phyloP scores from a whole-genome alignment of 2,888 invertebrate species.

The Melanophora roralis region DNA sequence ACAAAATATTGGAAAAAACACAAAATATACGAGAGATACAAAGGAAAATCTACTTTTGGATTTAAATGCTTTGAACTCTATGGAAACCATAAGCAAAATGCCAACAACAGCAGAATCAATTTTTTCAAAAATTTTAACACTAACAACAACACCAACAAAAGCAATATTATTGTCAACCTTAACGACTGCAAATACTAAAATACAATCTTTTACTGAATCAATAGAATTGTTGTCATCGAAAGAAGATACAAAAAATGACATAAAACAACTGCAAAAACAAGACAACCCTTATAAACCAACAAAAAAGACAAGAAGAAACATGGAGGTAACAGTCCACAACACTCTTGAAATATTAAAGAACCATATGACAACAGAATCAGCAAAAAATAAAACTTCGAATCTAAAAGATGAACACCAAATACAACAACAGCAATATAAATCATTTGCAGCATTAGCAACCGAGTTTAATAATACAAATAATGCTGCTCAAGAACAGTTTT shows the following conservation, averaged over 20 bases:
- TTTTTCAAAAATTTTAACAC: slow-evolving; percentile 17
- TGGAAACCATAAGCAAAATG: slow-evolving; percentile 19
- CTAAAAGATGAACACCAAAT: slow-evolving; percentile 9
- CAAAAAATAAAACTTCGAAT: slow-evolving; percentile 64
- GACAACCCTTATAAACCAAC: slow-evolving; percentile 1
- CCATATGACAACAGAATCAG: slow-evolving; percentile 44
- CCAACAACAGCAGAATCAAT: neutral
- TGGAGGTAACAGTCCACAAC: neutral
- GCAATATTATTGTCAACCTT: slow-evolving; percentile 28
- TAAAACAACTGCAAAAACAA: neutral
- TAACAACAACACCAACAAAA: slow-evolving; percentile 6
- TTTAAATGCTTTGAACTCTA: slow-evolving; percentile 12
- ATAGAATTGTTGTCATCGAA: neutral
- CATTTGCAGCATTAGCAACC: slow-evolving; percentile 39
- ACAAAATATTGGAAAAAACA: slow-evolving; percentile 23
- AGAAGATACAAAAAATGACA: slow-evolving; percentile 9
- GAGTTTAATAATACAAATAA: slow-evolving; percentile 3
- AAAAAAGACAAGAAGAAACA: neutral
- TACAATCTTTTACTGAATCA: neutral
- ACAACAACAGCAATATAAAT: slow-evolving; percentile 32
- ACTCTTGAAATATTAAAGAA: slow-evolving; percentile 35
- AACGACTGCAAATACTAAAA: slow-evolving; percentile 11
- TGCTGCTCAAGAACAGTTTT: neutral
- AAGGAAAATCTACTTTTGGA: slow-evolving; percentile 21
- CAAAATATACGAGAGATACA: slow-evolving; percentile 15